Base-by-base conservation (phyloP, 2,113 vertebrate species). In the Phaetusa simplex region DNA sequence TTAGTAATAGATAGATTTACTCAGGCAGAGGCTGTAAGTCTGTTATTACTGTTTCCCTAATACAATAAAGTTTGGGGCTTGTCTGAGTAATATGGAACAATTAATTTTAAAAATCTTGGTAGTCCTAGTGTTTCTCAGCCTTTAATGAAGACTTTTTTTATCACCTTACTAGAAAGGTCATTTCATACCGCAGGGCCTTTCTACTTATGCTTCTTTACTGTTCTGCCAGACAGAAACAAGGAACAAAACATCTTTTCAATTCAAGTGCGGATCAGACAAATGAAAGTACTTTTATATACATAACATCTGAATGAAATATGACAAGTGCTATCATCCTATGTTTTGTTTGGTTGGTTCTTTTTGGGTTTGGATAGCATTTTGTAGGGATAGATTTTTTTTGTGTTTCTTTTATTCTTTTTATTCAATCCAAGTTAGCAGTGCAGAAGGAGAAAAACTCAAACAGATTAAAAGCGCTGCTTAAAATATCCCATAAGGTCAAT, bases 271-370 rank as follows among this genome's bases (percentile, higher is more conserved):
- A 52, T 82, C 24, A 94, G 66, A 61, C 26, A 79, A 82, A 27
- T 82, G 19, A 29, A 95, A 96, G 43, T 81, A 16, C 11, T 67
- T 86, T 93, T 34, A 50, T 52, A 49, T 73, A 43, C 11, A 21
- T 56, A 27, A 43, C 23, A 36, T 42, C 59, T 93, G 47, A 96
- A 93, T 88, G 38, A 92, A 95, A 94, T 82, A 72, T 81, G 43
- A 86, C 42, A 95, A 86, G 26, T 47, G n/a, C 8, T 94, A n/a
- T 67, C n/a, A 65, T 47, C 6, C 7, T 66, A 0, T 19, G 18
- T 67, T 88, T 81, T 49, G 12, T 34, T 64, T 76, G 34, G 0
- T 42, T 88, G 3, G 1, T 67, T 93, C 17, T 70, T 76, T 59
- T 59, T 24, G 23, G 27, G 14, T 36, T 86, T 64, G 21, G 45